Percentiles rank a stretch among this genome's conserved stretches.
phyloP scores from a whole-genome alignment of 1,140 invertebrate species.

The Ostrea edulis region DNA sequence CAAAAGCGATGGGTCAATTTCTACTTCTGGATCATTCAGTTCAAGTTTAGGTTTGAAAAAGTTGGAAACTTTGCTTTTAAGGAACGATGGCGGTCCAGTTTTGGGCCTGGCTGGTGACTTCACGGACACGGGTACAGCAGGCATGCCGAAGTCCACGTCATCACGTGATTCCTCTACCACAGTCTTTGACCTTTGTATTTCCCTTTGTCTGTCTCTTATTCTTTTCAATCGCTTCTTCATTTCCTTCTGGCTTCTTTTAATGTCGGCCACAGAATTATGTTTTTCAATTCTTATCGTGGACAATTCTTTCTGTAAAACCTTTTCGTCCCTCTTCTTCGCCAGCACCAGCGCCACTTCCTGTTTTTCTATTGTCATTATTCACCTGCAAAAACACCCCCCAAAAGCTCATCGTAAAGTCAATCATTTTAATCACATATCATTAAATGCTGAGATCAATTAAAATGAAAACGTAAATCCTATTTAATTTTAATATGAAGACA shows the following conservation, averaged over 20 bases:
- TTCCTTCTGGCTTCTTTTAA: slow-evolving; percentile 13
- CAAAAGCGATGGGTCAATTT: background rate
- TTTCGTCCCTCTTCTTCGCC: background rate
- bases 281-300: slow-evolving; percentile 21
- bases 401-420: background rate
- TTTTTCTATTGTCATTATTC: slow-evolving; percentile 23
- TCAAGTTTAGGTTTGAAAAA: background rate
- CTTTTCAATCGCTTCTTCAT: slow-evolving; percentile 27
- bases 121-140: background rate
- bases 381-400: background rate
- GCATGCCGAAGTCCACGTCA: background rate
- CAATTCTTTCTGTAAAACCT: slow-evolving; percentile 10
- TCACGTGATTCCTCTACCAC: background rate
- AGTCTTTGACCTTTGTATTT: slow-evolving; percentile 27
- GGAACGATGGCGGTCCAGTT: background rate
- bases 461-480: background rate
- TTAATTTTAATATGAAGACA: background rate
- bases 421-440: background rate
- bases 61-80: slow-evolving; percentile 5
- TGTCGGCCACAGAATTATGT: slow-evolving; percentile 10
- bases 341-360: background rate
- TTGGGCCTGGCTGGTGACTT: slow-evolving; percentile 5
- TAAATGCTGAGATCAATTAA: background rate
- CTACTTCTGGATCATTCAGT: background rate
- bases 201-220: slow-evolving; percentile 30